A percentile compares a stretch with the other conserved stretches of the same genome.
Evolutionary conservation across 2,113 vertebrate genomes (phyloP).

Genomic region (Mesocricetus auratus): DNA sequence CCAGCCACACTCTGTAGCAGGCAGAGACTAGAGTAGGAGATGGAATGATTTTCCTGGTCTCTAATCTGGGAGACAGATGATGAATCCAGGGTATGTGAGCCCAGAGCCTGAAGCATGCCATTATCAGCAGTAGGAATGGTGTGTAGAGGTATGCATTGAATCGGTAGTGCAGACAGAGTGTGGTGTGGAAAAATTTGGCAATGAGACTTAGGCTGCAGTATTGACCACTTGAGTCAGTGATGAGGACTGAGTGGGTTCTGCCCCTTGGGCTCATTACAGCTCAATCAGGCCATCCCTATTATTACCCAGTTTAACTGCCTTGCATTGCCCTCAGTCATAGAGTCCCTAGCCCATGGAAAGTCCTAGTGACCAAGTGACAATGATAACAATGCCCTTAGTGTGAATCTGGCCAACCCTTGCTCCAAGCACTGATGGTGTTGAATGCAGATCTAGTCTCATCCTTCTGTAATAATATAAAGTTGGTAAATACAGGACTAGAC

Average conservation of each 20-base stretch:
- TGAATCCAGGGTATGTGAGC: neutral
- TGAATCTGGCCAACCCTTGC: neutral
- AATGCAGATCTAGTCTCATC: neutral
- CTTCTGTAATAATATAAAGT: neutral
- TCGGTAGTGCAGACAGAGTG: neutral
- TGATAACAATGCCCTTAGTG: neutral
- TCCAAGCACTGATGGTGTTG: neutral
- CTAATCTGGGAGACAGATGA: neutral
- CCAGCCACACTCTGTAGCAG: too few species aligned
- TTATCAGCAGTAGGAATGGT: neutral
- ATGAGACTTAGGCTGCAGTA: neutral
- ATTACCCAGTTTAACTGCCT: neutral
- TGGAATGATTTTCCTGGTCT: too few species aligned
- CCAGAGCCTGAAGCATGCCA: neutral
- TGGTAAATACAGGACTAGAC: neutral
- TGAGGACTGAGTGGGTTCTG: neutral
- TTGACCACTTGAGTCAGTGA: neutral
- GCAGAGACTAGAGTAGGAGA: neutral
- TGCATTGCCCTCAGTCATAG: neutral
- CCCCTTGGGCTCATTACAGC: neutral
- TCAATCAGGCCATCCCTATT: neutral
- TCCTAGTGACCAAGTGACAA: neutral
- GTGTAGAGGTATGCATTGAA: neutral
- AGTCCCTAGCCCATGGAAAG: neutral
- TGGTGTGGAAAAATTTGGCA: too few species aligned